These are phyloP conservation scores for Lagocephalus sceleratus DNA, from an alignment of 2,797 vertebrate species.

Conservation along the genomic window DNA sequence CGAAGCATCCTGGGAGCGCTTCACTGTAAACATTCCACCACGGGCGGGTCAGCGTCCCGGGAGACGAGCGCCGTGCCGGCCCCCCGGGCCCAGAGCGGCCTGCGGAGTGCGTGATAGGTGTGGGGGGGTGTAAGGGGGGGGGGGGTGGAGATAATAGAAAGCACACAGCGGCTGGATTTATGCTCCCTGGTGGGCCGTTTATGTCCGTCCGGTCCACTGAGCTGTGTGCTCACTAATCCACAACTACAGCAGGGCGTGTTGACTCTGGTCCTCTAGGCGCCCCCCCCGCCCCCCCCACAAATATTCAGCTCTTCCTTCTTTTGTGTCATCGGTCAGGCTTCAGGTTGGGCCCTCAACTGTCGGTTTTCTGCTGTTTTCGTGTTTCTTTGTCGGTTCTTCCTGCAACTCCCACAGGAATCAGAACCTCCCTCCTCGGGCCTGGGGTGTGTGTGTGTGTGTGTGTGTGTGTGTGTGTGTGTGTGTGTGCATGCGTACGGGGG, in stretches of 20 bases:
- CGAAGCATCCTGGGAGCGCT: constrained; percentile 60
- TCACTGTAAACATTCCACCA: constrained; percentile 69
- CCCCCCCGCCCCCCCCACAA: too few species aligned
- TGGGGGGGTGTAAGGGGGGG: too few species aligned
- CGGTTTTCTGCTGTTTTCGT: too few species aligned
- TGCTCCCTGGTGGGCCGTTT: neutral
- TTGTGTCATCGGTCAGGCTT: too few species aligned
- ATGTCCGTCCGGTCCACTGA: constrained; percentile 1
- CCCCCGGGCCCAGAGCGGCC: constrained; percentile 18
- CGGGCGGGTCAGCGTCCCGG: constrained; percentile 38
- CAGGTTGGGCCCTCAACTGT: too few species aligned
- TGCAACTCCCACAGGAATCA: too few species aligned
- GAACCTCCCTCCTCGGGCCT: too few species aligned
- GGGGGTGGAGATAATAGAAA: constrained; percentile 38
- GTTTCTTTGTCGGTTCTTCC: too few species aligned
- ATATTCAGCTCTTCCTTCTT: too few species aligned
- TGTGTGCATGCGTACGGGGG: too few species aligned
- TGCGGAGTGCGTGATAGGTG: constrained; percentile 8
- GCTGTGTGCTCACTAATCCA: constrained; percentile 5
- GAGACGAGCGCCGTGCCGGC: constrained; percentile 53
- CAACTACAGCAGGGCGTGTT: neutral
- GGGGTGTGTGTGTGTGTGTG: too few species aligned
- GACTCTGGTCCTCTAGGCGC: neutral
- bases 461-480: too few species aligned
- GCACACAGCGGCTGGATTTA: constrained; percentile 38